Percentiles rank a stretch among this genome's conserved stretches.
Evolutionary conservation across 2,888 invertebrate species (phyloP).

Genomic region (Therioaphis trifolii): DNA sequence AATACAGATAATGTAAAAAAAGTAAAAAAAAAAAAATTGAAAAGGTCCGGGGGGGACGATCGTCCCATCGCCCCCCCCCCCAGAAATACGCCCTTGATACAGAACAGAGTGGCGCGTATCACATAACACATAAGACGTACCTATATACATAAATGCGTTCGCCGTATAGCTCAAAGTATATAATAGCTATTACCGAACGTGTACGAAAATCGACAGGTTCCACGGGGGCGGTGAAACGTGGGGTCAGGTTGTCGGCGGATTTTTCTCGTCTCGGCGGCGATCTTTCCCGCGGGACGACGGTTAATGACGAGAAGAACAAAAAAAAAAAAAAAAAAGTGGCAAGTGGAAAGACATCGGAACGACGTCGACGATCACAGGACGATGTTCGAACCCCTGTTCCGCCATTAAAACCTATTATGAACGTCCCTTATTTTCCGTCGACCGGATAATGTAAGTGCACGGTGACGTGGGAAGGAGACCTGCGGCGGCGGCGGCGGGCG

Average conservation of each 20-base stretch:
- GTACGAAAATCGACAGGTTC: too few species aligned
- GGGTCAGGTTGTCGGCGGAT: not conserved
- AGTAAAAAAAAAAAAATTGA: not conserved
- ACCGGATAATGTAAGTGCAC: slow-evolving; percentile 32
- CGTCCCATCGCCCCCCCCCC: too few species aligned
- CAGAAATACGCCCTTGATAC: too few species aligned
- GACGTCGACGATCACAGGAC: slow-evolving; percentile 36
- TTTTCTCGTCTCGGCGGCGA: slow-evolving; percentile 41
- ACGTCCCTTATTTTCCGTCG: slow-evolving; percentile 47
- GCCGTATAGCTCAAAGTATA: too few species aligned
- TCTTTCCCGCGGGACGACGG: not conserved
- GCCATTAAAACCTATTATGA: slow-evolving; percentile 51
- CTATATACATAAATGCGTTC: too few species aligned
- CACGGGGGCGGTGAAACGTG: too few species aligned
- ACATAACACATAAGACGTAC: too few species aligned
- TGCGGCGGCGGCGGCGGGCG: not conserved
- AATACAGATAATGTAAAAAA: not conserved
- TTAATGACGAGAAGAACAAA: not conserved
- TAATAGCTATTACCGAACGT: too few species aligned
- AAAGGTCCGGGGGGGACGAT: too few species aligned
- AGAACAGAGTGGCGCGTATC: too few species aligned
- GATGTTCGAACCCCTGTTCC: not conserved
- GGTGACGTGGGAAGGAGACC: slow-evolving; percentile 21
- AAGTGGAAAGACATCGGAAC: slow-evolving; percentile 38
- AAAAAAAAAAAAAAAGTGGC: slow-evolving; percentile 3